Evolutionary conservation across 2,888 invertebrate genomes (phyloP).

Genomic region (Tipula unca): DNA sequence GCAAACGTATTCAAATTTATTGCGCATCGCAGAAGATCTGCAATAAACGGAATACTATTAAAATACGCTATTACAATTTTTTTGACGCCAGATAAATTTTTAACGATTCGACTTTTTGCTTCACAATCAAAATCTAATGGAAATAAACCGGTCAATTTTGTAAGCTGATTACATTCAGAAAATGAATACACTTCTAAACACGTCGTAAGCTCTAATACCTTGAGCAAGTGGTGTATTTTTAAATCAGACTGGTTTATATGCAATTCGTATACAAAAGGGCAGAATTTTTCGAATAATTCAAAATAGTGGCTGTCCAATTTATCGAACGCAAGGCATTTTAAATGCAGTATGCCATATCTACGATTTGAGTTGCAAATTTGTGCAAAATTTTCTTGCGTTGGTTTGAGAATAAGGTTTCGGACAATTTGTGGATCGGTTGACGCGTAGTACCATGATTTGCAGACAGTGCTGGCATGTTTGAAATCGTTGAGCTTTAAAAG

Average conservation of each 20-base stretch:
- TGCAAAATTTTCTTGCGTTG: background rate
- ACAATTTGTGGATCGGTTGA: background rate
- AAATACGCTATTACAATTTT: background rate
- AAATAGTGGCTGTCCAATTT: background rate
- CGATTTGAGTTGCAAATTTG: background rate
- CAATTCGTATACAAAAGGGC: background rate
- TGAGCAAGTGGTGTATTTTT: background rate
- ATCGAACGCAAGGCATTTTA: background rate
- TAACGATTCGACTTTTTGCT: background rate
- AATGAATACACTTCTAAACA: background rate
- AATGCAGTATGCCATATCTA: background rate
- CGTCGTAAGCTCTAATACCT: background rate
- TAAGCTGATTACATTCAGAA: background rate
- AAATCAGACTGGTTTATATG: background rate
- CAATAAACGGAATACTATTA: background rate
- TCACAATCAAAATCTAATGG: background rate
- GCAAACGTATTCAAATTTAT: background rate
- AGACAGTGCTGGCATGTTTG: background rate
- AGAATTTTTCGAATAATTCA: background rate
- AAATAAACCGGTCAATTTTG: background rate
- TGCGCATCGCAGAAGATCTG: background rate
- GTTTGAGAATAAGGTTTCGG: background rate
- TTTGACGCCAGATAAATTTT: background rate
- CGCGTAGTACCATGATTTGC: background rate
- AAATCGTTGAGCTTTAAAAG: background rate